Percentiles rank a stretch among this genome's conserved stretches.
phyloP scores from a whole-genome alignment of 2,888 invertebrate genomes.

The Notodonta dromedarius region DNA sequence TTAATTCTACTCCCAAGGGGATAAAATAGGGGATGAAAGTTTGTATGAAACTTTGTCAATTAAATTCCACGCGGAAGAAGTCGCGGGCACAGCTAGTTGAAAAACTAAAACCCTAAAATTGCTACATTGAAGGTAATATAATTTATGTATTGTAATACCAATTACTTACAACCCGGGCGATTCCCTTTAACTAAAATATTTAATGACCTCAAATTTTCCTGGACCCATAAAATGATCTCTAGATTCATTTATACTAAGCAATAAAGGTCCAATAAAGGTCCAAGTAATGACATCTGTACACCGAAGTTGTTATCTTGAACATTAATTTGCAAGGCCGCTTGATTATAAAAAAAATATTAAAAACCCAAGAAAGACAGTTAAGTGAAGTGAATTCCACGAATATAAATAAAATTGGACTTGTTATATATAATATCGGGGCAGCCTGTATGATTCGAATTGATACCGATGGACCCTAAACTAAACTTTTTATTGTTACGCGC shows the following conservation, averaged over 20 bases:
- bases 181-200: conserved; percentile 23
- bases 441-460: conserved; percentile 14
- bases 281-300: conserved; percentile 28
- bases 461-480: conserved; percentile 14
- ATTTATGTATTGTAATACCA: too few relatives aligned
- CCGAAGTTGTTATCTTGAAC: conserved; percentile 29
- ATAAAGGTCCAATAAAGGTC: conserved; percentile 34
- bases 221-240: conserved; percentile 33
- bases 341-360: conserved; percentile 16
- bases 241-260: conserved; percentile 34
- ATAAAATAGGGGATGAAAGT: too few relatives aligned
- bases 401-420: conserved; percentile 32
- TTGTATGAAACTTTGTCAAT: too few relatives aligned
- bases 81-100: too few relatives aligned
- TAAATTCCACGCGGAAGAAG: too few relatives aligned
- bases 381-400: conserved; percentile 24
- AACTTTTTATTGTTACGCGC: conserved; percentile 9
- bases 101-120: neutral
- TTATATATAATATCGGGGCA: conserved; percentile 15
- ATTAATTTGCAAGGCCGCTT: conserved; percentile 26
- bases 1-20: too few relatives aligned
- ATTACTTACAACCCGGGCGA: conserved; percentile 1
- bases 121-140: neutral
- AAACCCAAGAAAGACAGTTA: neutral
- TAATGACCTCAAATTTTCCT: conserved; percentile 27